These are phyloP conservation scores for Drosophila birchii DNA, from an alignment of 2,888 invertebrate species.

Conservation along the genomic window DNA sequence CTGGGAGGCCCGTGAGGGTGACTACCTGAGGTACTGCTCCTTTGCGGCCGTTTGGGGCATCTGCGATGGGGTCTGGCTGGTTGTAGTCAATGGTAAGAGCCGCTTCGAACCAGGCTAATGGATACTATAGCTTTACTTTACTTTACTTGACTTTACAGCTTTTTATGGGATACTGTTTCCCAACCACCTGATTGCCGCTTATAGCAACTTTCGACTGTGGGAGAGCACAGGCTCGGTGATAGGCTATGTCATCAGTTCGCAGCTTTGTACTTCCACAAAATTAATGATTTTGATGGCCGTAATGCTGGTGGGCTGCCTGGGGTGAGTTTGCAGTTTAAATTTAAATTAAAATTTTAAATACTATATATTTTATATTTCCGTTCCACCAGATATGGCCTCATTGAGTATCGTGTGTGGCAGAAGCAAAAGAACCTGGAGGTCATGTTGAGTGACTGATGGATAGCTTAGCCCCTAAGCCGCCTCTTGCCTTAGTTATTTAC, in stretches of 20 bases:
- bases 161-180: slow-evolving; percentile 94
- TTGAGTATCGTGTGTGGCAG: slow-evolving; percentile 80
- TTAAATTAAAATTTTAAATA: neutral
- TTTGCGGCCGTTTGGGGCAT: slow-evolving; percentile 95
- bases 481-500: neutral
- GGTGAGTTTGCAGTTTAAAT: slow-evolving; percentile 85
- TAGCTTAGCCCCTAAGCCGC: neutral
- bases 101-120: neutral
- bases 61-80: slow-evolving; percentile 95
- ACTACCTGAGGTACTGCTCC: slow-evolving; percentile 90
- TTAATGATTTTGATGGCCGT: slow-evolving; percentile 89
- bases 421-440: slow-evolving; percentile 73
- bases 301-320: slow-evolving; percentile 89
- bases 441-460: slow-evolving; percentile 69
- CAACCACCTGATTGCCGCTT: slow-evolving; percentile 94
- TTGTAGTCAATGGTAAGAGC: slow-evolving; percentile 93
- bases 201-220: slow-evolving; percentile 96
- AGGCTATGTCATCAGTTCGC: slow-evolving; percentile 92
- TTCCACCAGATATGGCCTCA: slow-evolving; percentile 77
- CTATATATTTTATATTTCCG: neutral
- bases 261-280: slow-evolving; percentile 90
- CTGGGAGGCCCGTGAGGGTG: slow-evolving; percentile 90
- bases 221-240: slow-evolving; percentile 95
- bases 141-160: slow-evolving; percentile 86
- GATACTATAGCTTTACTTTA: slow-evolving; percentile 23